A percentile compares a stretch with the other conserved stretches of the same genome.
phyloP scores from a whole-genome alignment of 2,888 invertebrate genomes.

The Protodeltote pygarga region DNA sequence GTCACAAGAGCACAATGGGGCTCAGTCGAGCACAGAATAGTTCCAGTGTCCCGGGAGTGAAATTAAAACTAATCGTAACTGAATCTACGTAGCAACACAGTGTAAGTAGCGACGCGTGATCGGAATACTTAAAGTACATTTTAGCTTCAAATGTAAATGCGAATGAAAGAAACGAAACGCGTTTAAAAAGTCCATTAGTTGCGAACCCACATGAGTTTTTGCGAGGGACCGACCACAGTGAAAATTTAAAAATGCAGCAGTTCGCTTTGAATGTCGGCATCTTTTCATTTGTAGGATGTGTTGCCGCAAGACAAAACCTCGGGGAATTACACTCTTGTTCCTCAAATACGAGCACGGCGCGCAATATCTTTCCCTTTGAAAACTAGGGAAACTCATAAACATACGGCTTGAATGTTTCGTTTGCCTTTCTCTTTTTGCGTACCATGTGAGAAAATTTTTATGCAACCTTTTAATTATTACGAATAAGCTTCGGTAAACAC shows the following conservation, averaged over 20 bases:
- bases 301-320: slow-evolving; percentile 81
- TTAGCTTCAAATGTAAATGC: slow-evolving; percentile 40
- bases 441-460: slow-evolving; percentile 57
- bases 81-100: slow-evolving; percentile 49
- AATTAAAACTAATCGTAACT: slow-evolving; percentile 69
- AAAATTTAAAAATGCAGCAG: slow-evolving; percentile 78
- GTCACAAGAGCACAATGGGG: slow-evolving; percentile 40
- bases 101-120: slow-evolving; percentile 58
- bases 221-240: slow-evolving; percentile 57
- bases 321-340: slow-evolving; percentile 82
- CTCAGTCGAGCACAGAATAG: slow-evolving; percentile 49
- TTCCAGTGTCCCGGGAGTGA: slow-evolving; percentile 58
- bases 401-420: slow-evolving; percentile 72
- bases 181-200: slow-evolving; percentile 68
- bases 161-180: slow-evolving; percentile 54
- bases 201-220: slow-evolving; percentile 57
- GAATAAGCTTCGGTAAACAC: slow-evolving; percentile 16
- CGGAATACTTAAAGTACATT: slow-evolving; percentile 54
- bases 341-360: slow-evolving; percentile 76
- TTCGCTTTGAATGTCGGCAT: slow-evolving; percentile 74
- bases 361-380: slow-evolving; percentile 82
- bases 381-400: slow-evolving; percentile 78
- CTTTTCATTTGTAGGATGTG: slow-evolving; percentile 80
- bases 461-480: slow-evolving; percentile 46
- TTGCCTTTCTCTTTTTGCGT: slow-evolving; percentile 62